These are phyloP conservation scores for Terrapene triunguis DNA, from an alignment of 2,113 vertebrate species.

Conservation along the genomic window DNA sequence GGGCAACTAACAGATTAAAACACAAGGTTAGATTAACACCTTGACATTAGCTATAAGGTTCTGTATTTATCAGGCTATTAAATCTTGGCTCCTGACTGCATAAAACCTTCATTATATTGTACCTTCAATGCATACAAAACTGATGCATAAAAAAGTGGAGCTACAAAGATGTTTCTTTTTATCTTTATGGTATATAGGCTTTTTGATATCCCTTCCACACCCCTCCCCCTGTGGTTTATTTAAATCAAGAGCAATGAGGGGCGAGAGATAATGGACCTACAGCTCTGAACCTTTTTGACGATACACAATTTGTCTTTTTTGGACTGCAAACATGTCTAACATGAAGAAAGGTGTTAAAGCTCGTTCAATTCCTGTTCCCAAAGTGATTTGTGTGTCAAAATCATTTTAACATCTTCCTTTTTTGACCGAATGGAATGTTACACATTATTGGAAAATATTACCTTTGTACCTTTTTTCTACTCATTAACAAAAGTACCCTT, in stretches of 20 bases:
- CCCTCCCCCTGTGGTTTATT: not conserved
- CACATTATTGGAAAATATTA: not conserved
- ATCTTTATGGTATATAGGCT: not conserved
- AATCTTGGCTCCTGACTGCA: slow-evolving; percentile 49
- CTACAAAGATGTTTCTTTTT: not conserved
- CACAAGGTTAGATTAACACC: slow-evolving; percentile 61
- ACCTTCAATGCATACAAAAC: slow-evolving; percentile 12
- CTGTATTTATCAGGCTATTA: slow-evolving; percentile 53
- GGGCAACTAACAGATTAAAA: slow-evolving; percentile 43
- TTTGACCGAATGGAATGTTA: not conserved
- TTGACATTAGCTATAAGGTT: slow-evolving; percentile 55
- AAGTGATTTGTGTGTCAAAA: not conserved
- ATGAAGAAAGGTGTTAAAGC: not conserved
- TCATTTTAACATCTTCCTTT: not conserved
- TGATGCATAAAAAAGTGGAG: not conserved
- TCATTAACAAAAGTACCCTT: not conserved
- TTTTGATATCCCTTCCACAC: not conserved
- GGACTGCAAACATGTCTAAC: not conserved
- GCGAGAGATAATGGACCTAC: not conserved
- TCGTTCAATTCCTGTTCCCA: not conserved
- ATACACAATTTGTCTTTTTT: not conserved
- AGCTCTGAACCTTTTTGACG: not conserved
- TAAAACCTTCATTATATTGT: not conserved
- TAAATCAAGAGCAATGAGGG: not conserved
- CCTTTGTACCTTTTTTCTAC: rapidly evolving